These are phyloP conservation scores for Limnodromus scolopaceus DNA, from an alignment of 2,797 vertebrate genomes.

Conservation along the genomic window DNA sequence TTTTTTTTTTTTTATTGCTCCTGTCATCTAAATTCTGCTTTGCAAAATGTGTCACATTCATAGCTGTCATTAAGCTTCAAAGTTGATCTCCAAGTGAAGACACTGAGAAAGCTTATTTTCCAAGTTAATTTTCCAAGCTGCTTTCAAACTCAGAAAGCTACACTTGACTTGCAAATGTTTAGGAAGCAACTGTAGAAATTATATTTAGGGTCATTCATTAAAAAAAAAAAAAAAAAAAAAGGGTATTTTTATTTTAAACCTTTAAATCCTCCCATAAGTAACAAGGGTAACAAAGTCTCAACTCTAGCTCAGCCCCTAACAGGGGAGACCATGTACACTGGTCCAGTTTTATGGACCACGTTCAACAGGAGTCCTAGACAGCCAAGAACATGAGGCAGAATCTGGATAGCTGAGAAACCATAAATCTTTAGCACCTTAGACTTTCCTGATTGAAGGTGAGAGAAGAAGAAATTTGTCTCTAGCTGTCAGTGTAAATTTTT, in stretches of 20 bases:
- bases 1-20: not conserved
- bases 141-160: not conserved
- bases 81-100: not conserved
- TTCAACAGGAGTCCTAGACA: not conserved
- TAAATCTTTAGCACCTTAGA: slow-evolving; percentile 31
- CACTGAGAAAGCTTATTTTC: not conserved
- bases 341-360: not conserved
- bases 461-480: slow-evolving; percentile 47
- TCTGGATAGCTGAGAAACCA: not conserved
- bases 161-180: not conserved
- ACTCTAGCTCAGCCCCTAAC: not conserved
- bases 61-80: not conserved
- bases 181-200: not conserved
- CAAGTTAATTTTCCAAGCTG: not conserved
- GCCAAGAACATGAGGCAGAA: not conserved
- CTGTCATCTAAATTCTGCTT: not conserved
- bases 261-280: too few species aligned
- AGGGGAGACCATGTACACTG: not conserved
- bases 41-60: not conserved
- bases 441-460: not conserved
- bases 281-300: not conserved
- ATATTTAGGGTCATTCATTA: not conserved
- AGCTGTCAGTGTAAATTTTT: slow-evolving; percentile 47
- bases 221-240: not conserved
- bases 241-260: not conserved